Percentiles rank a stretch among this genome's conserved stretches.
These are phyloP conservation scores for Thelaira solivaga DNA, from an alignment of 2,888 invertebrate species.

Conservation along the genomic window DNA sequence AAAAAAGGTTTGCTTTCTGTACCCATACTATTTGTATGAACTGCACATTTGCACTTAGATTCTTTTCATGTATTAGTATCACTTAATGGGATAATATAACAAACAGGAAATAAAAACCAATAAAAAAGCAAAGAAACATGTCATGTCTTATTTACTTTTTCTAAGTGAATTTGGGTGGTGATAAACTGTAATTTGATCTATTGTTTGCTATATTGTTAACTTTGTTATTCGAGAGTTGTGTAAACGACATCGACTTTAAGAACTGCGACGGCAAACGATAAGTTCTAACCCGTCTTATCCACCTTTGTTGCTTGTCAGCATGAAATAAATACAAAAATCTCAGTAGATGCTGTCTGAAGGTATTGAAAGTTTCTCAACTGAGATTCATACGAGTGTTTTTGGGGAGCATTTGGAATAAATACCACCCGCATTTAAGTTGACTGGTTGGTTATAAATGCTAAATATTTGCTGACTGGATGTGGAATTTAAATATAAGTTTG, in stretches of 20 bases:
- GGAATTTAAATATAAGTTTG: constrained; percentile 14
- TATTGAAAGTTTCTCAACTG: constrained; percentile 60
- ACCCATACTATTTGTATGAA: too few relatives aligned
- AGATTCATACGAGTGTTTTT: constrained; percentile 52
- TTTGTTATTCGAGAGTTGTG: constrained; percentile 45
- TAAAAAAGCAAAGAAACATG: neutral
- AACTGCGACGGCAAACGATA: constrained; percentile 37
- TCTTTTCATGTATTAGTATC: too few relatives aligned
- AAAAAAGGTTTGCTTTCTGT: constrained; percentile 44
- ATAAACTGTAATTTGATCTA: too few relatives aligned
- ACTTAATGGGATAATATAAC: too few relatives aligned
- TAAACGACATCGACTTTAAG: constrained; percentile 22
- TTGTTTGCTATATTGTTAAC: neutral
- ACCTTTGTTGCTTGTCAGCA: constrained; percentile 62
- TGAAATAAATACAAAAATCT: constrained; percentile 61
- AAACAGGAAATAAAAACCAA: too few relatives aligned
- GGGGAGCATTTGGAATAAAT: constrained; percentile 37
- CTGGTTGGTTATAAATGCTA: neutral
- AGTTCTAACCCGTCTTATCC: constrained; percentile 53
- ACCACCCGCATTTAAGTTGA: neutral
- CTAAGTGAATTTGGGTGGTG: too few relatives aligned
- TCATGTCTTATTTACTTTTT: neutral
- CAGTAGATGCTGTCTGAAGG: constrained; percentile 60
- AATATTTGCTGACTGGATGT: constrained; percentile 42
- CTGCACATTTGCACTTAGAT: too few relatives aligned